These are phyloP conservation scores for Peromyscus eremicus DNA, from an alignment of 2,797 vertebrate genomes.

Conservation along the genomic window DNA sequence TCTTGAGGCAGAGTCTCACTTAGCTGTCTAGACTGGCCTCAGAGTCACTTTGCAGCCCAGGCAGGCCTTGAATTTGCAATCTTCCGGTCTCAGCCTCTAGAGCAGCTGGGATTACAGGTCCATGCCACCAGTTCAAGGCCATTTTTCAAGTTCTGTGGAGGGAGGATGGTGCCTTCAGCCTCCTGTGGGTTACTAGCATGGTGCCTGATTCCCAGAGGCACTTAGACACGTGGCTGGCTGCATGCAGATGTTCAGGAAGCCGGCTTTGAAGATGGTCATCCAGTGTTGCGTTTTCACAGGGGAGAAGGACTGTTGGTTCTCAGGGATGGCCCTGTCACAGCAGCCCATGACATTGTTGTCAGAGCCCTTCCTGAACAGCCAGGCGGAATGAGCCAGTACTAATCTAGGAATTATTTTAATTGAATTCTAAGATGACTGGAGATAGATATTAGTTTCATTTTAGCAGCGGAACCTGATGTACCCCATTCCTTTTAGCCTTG, in stretches of 20 bases:
- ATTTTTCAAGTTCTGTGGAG: neutral
- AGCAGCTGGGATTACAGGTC: neutral
- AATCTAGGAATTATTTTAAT: slow-evolving; percentile 72
- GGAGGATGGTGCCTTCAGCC: neutral
- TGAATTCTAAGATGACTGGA: slow-evolving; percentile 65
- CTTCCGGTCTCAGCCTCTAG: neutral
- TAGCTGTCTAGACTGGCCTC: neutral
- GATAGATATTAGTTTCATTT: slow-evolving; percentile 67
- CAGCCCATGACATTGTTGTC: slow-evolving; percentile 10
- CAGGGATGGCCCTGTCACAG: neutral
- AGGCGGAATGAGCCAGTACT: slow-evolving; percentile 64
- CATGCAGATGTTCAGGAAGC: neutral
- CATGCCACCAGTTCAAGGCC: neutral
- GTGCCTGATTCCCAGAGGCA: neutral
- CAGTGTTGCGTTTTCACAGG: neutral
- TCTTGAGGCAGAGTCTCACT: neutral
- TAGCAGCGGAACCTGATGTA: slow-evolving; percentile 34
- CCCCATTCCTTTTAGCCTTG: neutral
- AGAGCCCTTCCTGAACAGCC: slow-evolving; percentile 51
- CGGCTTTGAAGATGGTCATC: neutral
- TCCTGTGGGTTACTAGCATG: neutral
- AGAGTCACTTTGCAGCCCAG: no score
- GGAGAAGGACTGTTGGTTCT: neutral
- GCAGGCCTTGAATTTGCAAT: neutral
- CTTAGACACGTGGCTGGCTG: neutral